Evolutionary conservation across 2,888 invertebrate species (phyloP).

Genomic region (Pseudococcus jackbeardsleyi): DNA sequence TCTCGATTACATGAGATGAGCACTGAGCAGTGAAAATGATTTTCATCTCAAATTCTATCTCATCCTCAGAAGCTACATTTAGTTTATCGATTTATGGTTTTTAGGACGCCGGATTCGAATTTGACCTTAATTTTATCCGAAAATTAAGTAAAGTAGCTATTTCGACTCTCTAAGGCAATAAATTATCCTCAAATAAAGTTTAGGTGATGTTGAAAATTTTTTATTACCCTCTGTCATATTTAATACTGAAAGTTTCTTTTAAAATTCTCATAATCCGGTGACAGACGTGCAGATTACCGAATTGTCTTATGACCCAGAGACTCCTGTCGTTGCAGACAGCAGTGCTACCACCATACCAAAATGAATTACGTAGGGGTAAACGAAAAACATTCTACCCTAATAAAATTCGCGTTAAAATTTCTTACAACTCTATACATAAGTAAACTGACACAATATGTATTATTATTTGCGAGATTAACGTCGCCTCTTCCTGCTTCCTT

Average conservation of each 20-base stretch:
- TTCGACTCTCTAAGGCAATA: background rate
- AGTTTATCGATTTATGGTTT: background rate
- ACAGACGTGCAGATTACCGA: background rate
- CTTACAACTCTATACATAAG: background rate
- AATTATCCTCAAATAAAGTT: background rate
- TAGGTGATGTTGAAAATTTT: background rate
- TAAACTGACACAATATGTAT: background rate
- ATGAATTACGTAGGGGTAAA: background rate
- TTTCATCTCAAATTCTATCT: no score
- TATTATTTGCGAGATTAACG: conserved; percentile 10
- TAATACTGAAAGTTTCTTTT: background rate
- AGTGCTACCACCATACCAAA: background rate
- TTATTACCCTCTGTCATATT: background rate
- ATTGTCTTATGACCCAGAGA: background rate
- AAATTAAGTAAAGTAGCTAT: background rate
- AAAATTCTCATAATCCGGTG: background rate
- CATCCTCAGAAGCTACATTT: no score
- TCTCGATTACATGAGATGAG: no score
- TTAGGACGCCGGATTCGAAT: background rate
- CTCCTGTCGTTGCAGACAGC: background rate
- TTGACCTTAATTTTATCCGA: background rate
- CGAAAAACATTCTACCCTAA: background rate
- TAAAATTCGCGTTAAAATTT: background rate
- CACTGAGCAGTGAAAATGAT: no score
- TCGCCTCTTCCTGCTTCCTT: background rate